A percentile compares a stretch with the other conserved stretches of the same genome.
Conservation (phyloP, 2,797 vertebrate genomes). For the Crax fasciolata region DNA sequence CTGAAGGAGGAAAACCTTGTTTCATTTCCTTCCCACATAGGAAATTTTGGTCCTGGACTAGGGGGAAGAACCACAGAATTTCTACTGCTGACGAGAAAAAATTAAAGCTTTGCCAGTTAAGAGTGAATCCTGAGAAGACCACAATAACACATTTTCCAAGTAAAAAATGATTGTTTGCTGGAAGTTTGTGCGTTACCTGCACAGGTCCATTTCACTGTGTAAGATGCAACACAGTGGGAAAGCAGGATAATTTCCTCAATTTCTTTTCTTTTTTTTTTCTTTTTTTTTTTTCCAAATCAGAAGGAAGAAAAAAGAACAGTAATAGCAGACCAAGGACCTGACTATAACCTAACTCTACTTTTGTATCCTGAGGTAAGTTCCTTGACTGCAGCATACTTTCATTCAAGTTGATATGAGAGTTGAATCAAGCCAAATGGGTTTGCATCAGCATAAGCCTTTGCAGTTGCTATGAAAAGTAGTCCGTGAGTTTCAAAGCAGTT, state of each 20-base stretch:
- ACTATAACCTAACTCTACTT: neutral
- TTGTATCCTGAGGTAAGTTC: neutral
- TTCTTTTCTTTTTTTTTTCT: neutral
- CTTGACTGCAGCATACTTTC: neutral
- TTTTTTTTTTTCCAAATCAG: neutral
- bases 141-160: neutral
- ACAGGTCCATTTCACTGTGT: neutral
- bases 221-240: neutral
- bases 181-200: neutral
- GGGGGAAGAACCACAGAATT: neutral
- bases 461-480: neutral
- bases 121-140: neutral
- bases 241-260: neutral
- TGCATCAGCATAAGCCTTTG: neutral
- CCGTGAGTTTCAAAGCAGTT: neutral
- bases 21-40: neutral
- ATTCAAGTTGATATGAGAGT: neutral
- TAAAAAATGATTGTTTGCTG: neutral
- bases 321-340: neutral
- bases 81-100: neutral
- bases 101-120: neutral
- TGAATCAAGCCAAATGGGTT: constrained; percentile 9
- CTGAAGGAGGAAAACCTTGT: neutral
- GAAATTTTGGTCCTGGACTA: neutral
- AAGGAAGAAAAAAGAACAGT: neutral